Percentiles rank a stretch among this genome's conserved stretches.
phyloP scores from a whole-genome alignment of 2,113 vertebrate species.

The Toxostoma redivivum region DNA sequence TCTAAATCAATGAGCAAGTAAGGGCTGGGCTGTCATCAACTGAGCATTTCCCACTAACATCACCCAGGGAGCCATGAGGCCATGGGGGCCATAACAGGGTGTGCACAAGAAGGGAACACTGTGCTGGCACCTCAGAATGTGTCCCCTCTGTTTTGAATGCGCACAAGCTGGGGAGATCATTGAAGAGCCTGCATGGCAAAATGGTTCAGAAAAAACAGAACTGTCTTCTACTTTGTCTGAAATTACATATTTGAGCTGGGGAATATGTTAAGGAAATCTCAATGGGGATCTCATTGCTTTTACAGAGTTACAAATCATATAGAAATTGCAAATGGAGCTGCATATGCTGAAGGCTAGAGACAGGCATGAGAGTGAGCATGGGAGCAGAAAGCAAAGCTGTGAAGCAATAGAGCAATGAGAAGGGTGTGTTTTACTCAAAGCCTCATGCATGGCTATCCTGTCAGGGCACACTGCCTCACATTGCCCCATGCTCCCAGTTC shows the following conservation, averaged over 20 bases:
- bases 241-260: neutral
- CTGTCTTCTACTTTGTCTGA: neutral
- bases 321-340: neutral
- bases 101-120: fast-evolving
- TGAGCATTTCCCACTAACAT: fast-evolving
- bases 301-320: neutral
- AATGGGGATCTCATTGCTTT: neutral
- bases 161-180: neutral
- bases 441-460: neutral
- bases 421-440: neutral
- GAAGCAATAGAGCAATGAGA: neutral
- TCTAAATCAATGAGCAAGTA: neutral
- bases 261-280: neutral
- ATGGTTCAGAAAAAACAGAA: neutral
- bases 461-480: neutral
- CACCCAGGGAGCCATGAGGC: neutral
- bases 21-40: neutral
- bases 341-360: neutral
- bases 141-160: neutral
- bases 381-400: neutral
- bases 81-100: fast-evolving
- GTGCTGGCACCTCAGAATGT: neutral
- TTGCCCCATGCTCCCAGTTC: fast-evolving
- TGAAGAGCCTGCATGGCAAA: neutral
- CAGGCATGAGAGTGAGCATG: fast-evolving